These are phyloP conservation scores for Sula dactylatra DNA, from an alignment of 2,113 vertebrate species.

Conservation along the genomic window DNA sequence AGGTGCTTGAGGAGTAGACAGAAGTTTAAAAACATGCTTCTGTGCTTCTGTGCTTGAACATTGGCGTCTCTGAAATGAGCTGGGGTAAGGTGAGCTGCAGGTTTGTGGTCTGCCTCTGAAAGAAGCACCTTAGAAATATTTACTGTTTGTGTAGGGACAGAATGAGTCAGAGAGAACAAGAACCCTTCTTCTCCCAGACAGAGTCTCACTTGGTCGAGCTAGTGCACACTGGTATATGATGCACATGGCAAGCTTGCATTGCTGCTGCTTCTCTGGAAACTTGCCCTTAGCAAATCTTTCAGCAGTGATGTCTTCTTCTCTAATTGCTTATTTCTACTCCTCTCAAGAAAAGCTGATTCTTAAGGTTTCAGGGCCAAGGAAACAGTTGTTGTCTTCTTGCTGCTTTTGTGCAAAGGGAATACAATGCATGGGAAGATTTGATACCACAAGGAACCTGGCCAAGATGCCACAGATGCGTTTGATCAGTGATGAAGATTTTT, in stretches of 20 bases:
- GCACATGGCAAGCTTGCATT: background rate
- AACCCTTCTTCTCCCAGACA: background rate
- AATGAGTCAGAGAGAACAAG: background rate
- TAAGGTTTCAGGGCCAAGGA: background rate
- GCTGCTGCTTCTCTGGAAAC: background rate
- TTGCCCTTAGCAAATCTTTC: background rate
- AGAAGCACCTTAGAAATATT: background rate
- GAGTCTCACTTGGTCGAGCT: background rate
- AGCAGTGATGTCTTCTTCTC: background rate
- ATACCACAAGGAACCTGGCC: background rate
- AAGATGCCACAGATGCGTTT: background rate
- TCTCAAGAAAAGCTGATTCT: background rate
- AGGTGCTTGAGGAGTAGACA: background rate
- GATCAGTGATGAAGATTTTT: background rate
- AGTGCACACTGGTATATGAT: background rate
- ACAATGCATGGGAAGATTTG: background rate
- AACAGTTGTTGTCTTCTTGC: background rate
- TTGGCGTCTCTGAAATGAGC: background rate
- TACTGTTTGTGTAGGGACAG: background rate
- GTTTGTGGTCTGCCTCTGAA: background rate
- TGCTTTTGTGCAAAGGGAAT: background rate
- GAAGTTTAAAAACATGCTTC: background rate
- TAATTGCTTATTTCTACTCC: background rate
- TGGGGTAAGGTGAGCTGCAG: background rate
- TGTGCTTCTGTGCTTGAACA: background rate